Evolutionary conservation across 2,797 vertebrate species (phyloP).

Genomic region (Morelia viridis): DNA sequence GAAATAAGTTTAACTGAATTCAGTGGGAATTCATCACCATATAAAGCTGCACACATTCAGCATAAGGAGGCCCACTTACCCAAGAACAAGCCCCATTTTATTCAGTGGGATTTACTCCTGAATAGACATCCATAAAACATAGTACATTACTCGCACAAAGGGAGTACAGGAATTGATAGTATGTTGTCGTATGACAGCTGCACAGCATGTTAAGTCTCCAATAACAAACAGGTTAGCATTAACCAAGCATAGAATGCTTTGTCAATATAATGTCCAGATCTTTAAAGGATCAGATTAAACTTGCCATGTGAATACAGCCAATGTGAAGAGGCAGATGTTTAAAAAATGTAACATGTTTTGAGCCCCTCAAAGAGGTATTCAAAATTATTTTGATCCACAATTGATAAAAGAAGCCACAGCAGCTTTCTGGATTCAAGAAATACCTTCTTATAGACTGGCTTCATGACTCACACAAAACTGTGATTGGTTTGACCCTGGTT

Average conservation of each 20-base stretch:
- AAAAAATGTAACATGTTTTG: not conserved
- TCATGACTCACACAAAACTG: not conserved
- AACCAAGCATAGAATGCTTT: not conserved
- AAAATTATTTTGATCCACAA: not conserved
- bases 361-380: not conserved
- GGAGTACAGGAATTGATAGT: not conserved
- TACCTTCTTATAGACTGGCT: not conserved
- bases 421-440: not conserved
- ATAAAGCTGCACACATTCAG: not conserved
- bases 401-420: not conserved
- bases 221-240: not conserved
- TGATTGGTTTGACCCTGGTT: not conserved
- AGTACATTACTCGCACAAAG: not conserved
- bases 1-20: too few species aligned
- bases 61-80: not conserved
- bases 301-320: not conserved
- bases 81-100: not conserved
- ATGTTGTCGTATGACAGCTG: not conserved
- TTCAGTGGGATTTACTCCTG: not conserved
- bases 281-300: not conserved
- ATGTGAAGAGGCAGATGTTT: not conserved
- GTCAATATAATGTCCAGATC: not conserved
- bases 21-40: too few species aligned
- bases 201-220: not conserved
- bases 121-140: not conserved